Percentiles rank a stretch among this genome's conserved stretches.
These are phyloP conservation scores for Oostethus manadensis DNA, from an alignment of 2,113 vertebrate species.

Conservation along the genomic window DNA sequence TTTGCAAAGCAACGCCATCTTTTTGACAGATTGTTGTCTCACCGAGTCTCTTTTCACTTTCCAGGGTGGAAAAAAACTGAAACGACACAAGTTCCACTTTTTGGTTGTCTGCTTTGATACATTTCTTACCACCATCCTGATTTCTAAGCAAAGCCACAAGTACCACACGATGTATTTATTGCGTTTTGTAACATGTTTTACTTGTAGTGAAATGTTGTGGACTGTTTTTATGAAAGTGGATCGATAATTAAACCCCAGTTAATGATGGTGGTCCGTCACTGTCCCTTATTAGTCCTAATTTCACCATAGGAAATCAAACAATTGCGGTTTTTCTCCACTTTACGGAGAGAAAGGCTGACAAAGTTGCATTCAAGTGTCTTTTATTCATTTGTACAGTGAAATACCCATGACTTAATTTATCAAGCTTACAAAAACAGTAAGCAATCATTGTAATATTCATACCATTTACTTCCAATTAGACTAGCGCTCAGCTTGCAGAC, in stretches of 20 bases:
- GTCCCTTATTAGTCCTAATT: too few species aligned
- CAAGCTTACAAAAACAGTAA: background rate
- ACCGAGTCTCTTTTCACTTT: background rate
- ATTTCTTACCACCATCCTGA: background rate
- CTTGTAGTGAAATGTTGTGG: background rate
- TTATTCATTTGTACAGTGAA: background rate
- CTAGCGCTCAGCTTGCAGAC: constrained; percentile 24
- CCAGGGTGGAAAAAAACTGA: background rate
- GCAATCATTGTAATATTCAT: background rate
- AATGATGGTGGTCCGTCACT: too few species aligned
- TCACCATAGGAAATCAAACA: too few species aligned
- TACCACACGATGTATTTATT: background rate
- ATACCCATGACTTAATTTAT: background rate
- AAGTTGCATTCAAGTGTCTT: constrained; percentile 3
- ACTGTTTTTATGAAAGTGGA: too few species aligned
- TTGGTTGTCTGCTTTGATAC: background rate
- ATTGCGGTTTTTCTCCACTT: too few species aligned
- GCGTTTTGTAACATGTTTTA: background rate
- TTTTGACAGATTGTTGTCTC: background rate
- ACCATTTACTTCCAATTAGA: background rate
- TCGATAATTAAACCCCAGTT: too few species aligned
- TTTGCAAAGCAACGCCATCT: background rate
- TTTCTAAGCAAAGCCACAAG: too few species aligned
- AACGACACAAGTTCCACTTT: background rate
- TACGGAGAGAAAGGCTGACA: too few species aligned